phyloP scores from a whole-genome alignment of 2,113 vertebrate genomes.

The Thinocorus orbignyianus region DNA sequence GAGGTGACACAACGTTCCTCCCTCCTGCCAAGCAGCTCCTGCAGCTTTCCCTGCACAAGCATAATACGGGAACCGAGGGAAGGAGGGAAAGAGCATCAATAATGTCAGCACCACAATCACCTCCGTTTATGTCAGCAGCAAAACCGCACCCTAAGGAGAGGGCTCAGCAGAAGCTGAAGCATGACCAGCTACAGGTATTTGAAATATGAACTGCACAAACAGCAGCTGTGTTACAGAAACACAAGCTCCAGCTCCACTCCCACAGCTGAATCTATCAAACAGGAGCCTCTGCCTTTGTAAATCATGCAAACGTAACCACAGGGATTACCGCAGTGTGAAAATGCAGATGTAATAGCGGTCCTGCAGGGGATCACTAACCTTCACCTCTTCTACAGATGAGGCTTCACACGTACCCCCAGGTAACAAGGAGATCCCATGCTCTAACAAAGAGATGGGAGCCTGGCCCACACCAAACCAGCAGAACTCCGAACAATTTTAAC shows the following conservation, averaged over 20 bases:
- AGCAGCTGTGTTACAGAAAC: not conserved
- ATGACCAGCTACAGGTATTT: not conserved
- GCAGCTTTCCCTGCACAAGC: not conserved
- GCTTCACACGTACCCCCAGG: not conserved
- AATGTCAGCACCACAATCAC: not conserved
- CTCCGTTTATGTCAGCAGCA: not conserved
- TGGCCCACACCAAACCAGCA: not conserved
- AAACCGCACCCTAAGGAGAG: not conserved
- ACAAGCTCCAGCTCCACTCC: not conserved
- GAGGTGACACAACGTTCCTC: not conserved
- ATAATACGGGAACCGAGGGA: not conserved
- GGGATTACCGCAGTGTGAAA: not conserved
- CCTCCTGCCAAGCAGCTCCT: slow-evolving; percentile 12
- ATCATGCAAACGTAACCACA: not conserved
- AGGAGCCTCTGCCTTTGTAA: not conserved
- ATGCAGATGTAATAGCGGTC: not conserved
- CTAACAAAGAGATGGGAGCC: not conserved
- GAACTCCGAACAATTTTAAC: not conserved
- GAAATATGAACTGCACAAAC: not conserved
- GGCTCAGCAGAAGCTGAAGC: not conserved
- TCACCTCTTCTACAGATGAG: not conserved
- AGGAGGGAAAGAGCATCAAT: not conserved
- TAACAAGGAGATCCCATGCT: not conserved
- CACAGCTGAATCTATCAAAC: not conserved
- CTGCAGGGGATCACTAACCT: not conserved